phyloP scores from a whole-genome alignment of 1,140 invertebrate genomes.

The Gonioctena quinquepunctata region DNA sequence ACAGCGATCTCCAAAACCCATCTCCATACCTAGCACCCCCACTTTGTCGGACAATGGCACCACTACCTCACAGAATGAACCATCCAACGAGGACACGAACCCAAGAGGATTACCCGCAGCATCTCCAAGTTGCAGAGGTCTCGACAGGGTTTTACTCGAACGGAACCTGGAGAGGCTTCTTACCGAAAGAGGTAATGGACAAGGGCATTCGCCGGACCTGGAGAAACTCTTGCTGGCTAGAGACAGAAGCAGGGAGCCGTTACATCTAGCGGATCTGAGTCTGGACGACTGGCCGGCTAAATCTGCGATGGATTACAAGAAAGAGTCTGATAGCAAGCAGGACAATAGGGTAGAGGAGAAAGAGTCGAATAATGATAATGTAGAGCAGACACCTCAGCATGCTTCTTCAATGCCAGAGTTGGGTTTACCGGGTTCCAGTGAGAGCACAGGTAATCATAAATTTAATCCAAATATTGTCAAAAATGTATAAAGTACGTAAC shows the following conservation, averaged over 20 bases:
- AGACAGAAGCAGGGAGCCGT: slow-evolving; percentile 63
- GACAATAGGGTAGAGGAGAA: slow-evolving; percentile 24
- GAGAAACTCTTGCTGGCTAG: slow-evolving; percentile 62
- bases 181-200: slow-evolving; percentile 42
- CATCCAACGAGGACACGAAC: slow-evolving; percentile 50
- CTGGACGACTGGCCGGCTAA: slow-evolving; percentile 56
- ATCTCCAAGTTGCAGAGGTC: slow-evolving; percentile 55
- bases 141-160: slow-evolving; percentile 65
- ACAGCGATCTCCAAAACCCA: slow-evolving; percentile 54
- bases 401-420: slow-evolving; percentile 72
- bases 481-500: too few relatives aligned
- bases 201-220: slow-evolving; percentile 48
- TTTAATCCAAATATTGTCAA: too few relatives aligned
- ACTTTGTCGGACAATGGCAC: slow-evolving; percentile 41
- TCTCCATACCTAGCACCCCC: slow-evolving; percentile 50
- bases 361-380: slow-evolving; percentile 21
- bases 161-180: slow-evolving; percentile 64
- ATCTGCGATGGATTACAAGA: slow-evolving; percentile 37
- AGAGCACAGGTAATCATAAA: slow-evolving; percentile 18
- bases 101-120: slow-evolving; percentile 31
- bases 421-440: slow-evolving; percentile 47
- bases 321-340: slow-evolving; percentile 39
- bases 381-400: slow-evolving; percentile 53
- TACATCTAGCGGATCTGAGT: slow-evolving; percentile 60
- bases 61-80: slow-evolving; percentile 7